phyloP scores from a whole-genome alignment of 2,797 vertebrate species.

The Cryptoprocta ferox region DNA sequence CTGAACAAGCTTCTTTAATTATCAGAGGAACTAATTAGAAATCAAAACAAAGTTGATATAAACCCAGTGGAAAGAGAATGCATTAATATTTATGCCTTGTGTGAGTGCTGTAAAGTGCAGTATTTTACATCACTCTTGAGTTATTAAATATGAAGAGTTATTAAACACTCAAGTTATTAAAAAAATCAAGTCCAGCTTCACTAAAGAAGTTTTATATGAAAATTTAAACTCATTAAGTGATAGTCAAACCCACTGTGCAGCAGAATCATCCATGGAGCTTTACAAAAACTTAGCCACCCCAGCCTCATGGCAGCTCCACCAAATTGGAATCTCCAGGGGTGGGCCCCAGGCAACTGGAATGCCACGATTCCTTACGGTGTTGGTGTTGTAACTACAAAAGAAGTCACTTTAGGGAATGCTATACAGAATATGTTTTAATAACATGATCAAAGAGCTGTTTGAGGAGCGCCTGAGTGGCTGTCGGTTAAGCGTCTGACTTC shows the following conservation, averaged over 20 bases:
- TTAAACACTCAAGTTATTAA: background rate
- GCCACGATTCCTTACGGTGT: background rate
- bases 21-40: conserved; percentile 26
- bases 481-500: too few relatives aligned
- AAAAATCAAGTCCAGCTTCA: background rate
- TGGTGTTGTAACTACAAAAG: background rate
- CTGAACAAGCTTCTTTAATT: conserved; percentile 1
- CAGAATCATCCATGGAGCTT: background rate
- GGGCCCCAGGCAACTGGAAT: background rate
- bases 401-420: background rate
- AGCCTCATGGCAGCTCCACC: background rate
- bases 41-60: conserved; percentile 2
- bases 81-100: background rate
- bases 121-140: conserved; percentile 31
- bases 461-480: background rate
- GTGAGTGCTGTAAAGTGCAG: background rate
- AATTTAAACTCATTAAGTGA: background rate
- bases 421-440: background rate
- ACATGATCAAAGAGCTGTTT: background rate
- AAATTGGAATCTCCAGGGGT: background rate
- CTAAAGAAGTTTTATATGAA: background rate
- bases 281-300: background rate
- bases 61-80: background rate
- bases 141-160: background rate
- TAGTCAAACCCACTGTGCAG: background rate